Conservation (phyloP, 2,888 invertebrate genomes). For the Elegia similella region DNA sequence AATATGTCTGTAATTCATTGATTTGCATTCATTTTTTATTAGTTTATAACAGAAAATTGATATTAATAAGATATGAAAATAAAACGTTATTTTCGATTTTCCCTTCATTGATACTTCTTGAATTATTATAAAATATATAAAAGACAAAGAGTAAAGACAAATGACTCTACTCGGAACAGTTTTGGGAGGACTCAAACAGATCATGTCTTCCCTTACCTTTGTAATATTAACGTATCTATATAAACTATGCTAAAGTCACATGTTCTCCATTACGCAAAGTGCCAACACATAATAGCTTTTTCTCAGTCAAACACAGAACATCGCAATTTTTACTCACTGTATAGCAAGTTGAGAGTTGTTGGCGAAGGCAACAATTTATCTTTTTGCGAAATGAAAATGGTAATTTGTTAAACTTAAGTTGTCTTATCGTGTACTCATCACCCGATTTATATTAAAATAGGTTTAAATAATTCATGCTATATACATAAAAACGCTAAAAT, state of each 20-base stretch:
- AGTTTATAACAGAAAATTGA: too few relatives aligned
- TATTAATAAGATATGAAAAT: too few relatives aligned
- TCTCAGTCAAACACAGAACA: background rate
- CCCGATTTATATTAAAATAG: background rate
- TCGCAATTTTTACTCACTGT: background rate
- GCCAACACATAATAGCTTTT: slow-evolving; percentile 19
- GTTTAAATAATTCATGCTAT: background rate
- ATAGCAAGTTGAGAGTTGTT: too few relatives aligned
- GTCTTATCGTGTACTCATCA: too few relatives aligned
- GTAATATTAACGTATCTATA: slow-evolving; percentile 27
- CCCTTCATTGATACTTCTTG: too few relatives aligned
- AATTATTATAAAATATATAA: too few relatives aligned
- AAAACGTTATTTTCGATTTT: too few relatives aligned
- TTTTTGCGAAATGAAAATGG: too few relatives aligned
- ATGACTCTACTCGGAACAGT: slow-evolving; percentile 1
- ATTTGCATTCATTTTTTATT: too few relatives aligned
- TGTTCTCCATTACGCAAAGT: slow-evolving; percentile 23
- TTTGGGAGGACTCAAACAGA: slow-evolving; percentile 27
- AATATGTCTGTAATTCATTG: too few relatives aligned
- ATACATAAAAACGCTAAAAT: background rate
- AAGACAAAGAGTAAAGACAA: background rate
- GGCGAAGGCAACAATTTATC: too few relatives aligned
- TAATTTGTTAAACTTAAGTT: too few relatives aligned
- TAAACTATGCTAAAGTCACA: slow-evolving; percentile 28
- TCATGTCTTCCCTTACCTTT: slow-evolving; percentile 31